These are phyloP conservation scores for Isoperla grammatica DNA, from an alignment of 2,888 invertebrate genomes.

Conservation along the genomic window DNA sequence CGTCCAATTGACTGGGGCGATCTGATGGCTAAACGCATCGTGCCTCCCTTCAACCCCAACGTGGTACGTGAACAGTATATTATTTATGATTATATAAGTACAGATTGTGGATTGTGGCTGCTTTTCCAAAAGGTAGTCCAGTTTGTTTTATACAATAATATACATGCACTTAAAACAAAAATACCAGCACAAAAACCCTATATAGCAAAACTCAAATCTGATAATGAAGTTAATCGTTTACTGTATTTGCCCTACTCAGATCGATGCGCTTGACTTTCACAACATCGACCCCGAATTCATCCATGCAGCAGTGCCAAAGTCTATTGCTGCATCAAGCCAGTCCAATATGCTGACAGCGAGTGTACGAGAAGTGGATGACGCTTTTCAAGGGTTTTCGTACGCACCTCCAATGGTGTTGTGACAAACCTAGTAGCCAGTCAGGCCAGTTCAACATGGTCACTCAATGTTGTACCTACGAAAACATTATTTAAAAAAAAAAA, in stretches of 20 bases:
- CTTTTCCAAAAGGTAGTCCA: neutral
- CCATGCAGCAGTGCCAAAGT: conserved; percentile 44
- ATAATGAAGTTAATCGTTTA: neutral
- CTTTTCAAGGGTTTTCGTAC: too few species aligned
- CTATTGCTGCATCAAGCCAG: conserved; percentile 26
- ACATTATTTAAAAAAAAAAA: too few species aligned
- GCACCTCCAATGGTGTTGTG: too few species aligned
- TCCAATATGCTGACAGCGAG: too few species aligned
- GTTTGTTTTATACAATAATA: neutral
- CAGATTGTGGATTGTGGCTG: neutral
- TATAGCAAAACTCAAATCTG: too few species aligned
- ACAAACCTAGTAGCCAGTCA: too few species aligned
- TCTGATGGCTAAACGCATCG: conserved; percentile 46
- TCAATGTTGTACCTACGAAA: too few species aligned
- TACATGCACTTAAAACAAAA: too few species aligned
- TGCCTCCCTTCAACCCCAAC: conserved; percentile 54
- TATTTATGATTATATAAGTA: neutral
- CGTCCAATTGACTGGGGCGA: conserved; percentile 50
- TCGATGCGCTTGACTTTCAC: conserved; percentile 46
- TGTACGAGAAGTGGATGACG: too few species aligned
- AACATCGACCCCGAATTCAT: conserved; percentile 52
- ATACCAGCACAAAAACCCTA: too few species aligned
- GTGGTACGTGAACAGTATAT: too few species aligned
- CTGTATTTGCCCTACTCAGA: conserved; percentile 38
- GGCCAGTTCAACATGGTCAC: too few species aligned